phyloP scores from a whole-genome alignment of 2,113 vertebrate genomes.

The Calonectris borealis region DNA sequence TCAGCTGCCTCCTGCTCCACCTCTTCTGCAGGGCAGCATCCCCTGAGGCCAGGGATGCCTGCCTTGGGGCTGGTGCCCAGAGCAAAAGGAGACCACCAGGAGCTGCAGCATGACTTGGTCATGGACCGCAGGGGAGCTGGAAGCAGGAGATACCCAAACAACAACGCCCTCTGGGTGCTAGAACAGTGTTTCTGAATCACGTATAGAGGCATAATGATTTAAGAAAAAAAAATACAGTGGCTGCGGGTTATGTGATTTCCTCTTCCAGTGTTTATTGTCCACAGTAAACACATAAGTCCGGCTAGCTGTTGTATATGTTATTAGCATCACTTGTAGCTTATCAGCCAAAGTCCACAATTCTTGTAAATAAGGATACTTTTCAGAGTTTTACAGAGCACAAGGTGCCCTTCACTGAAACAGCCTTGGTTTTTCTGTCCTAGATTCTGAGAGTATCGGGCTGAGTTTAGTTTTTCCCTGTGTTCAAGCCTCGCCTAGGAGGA shows the following conservation, averaged over 20 bases:
- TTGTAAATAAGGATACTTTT: background rate
- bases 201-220: background rate
- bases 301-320: background rate
- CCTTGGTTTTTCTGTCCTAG: background rate
- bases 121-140: background rate
- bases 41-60: background rate
- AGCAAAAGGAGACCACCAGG: background rate
- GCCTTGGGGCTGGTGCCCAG: background rate
- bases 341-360: background rate
- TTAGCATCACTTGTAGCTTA: background rate
- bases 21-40: background rate
- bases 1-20: background rate
- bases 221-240: background rate
- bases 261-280: background rate
- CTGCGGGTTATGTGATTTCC: background rate
- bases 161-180: rapidly evolving
- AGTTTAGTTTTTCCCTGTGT: background rate
- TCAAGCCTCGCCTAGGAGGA: background rate
- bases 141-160: background rate
- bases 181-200: background rate
- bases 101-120: background rate
- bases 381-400: background rate
- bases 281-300: background rate
- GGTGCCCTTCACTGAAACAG: background rate
- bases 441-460: background rate